These are phyloP conservation scores for Accipiter superciliosus DNA, from an alignment of 2,797 vertebrate species.

Conservation along the genomic window DNA sequence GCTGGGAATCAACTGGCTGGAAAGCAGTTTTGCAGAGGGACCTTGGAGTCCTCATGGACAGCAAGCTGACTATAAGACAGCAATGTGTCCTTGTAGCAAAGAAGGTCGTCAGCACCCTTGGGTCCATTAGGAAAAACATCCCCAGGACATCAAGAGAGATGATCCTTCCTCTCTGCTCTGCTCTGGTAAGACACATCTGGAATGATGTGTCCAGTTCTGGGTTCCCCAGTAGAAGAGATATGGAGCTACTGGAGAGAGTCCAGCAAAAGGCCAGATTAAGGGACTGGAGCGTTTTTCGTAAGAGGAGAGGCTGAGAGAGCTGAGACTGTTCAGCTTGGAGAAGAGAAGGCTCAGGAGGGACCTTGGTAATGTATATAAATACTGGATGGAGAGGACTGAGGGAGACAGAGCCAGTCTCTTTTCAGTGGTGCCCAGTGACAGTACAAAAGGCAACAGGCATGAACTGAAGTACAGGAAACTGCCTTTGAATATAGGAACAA, in stretches of 20 bases:
- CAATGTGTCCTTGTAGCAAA: not conserved
- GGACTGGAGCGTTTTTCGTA: not conserved
- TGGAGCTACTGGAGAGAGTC: not conserved
- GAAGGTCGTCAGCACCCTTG: not conserved
- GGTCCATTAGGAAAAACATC: not conserved
- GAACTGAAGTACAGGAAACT: not conserved
- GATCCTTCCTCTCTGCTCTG: not conserved
- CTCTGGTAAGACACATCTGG: accelerated
- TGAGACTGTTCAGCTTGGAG: not conserved
- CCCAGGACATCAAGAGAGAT: not conserved
- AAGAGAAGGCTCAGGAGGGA: not conserved
- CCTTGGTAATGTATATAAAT: not conserved
- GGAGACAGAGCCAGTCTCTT: not conserved
- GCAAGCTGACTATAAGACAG: not conserved
- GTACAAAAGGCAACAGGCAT: not conserved
- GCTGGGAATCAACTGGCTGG: not conserved
- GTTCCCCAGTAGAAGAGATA: not conserved
- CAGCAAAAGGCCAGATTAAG: not conserved
- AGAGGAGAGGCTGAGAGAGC: not conserved
- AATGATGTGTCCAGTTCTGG: not conserved
- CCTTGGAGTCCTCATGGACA: not conserved
- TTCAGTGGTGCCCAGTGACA: not conserved
- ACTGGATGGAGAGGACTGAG: not conserved
- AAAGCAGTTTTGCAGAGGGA: not conserved
- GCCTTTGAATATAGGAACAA: not conserved